These are phyloP conservation scores for Argopecten irradians DNA, from an alignment of 1,140 invertebrate species.

Conservation along the genomic window DNA sequence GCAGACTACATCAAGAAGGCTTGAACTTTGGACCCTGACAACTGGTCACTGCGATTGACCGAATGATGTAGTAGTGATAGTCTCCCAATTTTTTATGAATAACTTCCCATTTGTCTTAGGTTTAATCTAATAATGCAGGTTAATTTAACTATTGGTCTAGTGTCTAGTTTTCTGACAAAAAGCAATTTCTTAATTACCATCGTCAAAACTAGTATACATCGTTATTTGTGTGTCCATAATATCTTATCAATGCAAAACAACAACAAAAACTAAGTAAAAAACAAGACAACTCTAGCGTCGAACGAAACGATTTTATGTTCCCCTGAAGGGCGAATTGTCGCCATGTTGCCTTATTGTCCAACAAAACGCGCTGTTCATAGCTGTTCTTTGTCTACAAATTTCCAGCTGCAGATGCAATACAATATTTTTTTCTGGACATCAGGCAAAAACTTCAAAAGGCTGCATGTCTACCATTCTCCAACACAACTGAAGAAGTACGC, in stretches of 20 bases:
- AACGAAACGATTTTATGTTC: not conserved
- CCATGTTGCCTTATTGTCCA: not conserved
- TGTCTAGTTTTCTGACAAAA: no score
- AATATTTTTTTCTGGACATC: not conserved
- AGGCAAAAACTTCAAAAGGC: not conserved
- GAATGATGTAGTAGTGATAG: not conserved
- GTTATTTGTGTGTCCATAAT: no score
- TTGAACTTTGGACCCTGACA: slow-evolving; percentile 14
- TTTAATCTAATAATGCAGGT: no score
- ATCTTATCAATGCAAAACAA: not conserved
- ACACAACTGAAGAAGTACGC: not conserved
- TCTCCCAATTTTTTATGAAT: not conserved
- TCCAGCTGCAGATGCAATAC: no score
- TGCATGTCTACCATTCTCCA: not conserved
- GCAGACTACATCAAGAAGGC: not conserved
- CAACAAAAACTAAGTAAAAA: not conserved
- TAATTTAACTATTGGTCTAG: no score
- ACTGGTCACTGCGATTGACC: not conserved
- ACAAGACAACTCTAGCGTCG: not conserved
- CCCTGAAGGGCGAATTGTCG: not conserved
- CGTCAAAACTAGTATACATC: no score
- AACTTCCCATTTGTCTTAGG: no score
- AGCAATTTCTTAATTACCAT: no score
- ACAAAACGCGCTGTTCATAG: not conserved
- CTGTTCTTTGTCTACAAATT: no score